A percentile compares a stretch with the other conserved stretches of the same genome.
Conservation (phyloP, 2,888 invertebrate genomes). For the Cybosia mesomella region DNA sequence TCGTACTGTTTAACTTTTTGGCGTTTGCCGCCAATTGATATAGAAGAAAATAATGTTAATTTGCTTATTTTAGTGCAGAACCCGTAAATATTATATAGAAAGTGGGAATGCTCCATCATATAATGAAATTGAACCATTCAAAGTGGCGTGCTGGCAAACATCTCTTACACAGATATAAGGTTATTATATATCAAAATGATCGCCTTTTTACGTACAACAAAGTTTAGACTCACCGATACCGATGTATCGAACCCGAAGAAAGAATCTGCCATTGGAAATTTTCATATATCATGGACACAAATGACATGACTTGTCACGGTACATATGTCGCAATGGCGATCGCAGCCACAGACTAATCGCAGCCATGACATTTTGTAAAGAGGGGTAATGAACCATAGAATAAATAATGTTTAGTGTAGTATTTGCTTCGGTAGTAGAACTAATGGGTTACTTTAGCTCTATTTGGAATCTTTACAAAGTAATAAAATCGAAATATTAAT, state of each 20-base stretch:
- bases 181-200: conserved; percentile 58
- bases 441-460: not conserved
- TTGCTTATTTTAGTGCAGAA: conserved; percentile 24
- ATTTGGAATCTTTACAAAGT: not conserved
- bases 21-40: conserved; percentile 19
- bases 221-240: conserved; percentile 89
- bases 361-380: conserved; percentile 69
- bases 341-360: conserved; percentile 80
- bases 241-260: conserved; percentile 95
- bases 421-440: not conserved
- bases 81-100: conserved; percentile 37
- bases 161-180: conserved; percentile 44
- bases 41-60: conserved; percentile 15
- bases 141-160: conserved; percentile 76
- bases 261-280: conserved; percentile 93
- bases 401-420: not conserved
- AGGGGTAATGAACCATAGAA: not conserved
- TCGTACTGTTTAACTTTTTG: conserved; percentile 22
- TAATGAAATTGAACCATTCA: conserved; percentile 39
- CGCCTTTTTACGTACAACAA: conserved; percentile 49
- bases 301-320: conserved; percentile 90
- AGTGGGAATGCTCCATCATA: conserved; percentile 40
- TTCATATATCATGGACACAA: conserved; percentile 88
- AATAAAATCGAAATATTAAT: no score
- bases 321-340: conserved; percentile 81